Conservation (phyloP, 1,140 invertebrate species). For the Adelges cooleyi region DNA sequence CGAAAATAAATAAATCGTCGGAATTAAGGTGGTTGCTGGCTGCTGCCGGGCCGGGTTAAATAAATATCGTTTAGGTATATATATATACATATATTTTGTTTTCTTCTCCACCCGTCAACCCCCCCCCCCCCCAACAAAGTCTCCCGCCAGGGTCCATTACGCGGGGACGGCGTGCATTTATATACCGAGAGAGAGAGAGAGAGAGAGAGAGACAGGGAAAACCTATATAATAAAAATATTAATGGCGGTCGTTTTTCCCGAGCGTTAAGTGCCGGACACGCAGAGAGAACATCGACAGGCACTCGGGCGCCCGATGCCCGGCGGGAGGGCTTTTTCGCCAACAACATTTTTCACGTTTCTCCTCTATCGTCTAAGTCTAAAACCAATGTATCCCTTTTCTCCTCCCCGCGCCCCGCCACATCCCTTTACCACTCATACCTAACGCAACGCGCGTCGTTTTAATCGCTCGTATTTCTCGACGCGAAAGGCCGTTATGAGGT, state of each 20-base stretch:
- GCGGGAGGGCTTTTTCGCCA: conserved; percentile 8
- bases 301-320: conserved; percentile 2
- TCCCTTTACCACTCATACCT: background rate
- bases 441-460: too few species aligned
- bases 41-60: background rate
- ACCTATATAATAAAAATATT: conserved; percentile 22
- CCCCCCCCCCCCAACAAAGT: too few species aligned
- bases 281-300: conserved; percentile 23
- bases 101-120: too few species aligned
- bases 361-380: too few species aligned
- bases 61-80: conserved; percentile 9
- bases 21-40: background rate
- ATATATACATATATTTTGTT: too few species aligned
- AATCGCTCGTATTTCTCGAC: background rate
- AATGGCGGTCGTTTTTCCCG: conserved; percentile 20
- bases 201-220: too few species aligned
- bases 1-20: conserved; percentile 12
- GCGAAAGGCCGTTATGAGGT: too few species aligned
- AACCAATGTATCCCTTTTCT: background rate
- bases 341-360: too few species aligned
- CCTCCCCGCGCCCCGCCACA: background rate
- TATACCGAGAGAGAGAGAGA: too few species aligned
- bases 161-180: background rate
- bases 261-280: conserved; percentile 1
- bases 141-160: background rate